These are phyloP conservation scores for Drosophila tripunctata DNA, from an alignment of 2,888 invertebrate genomes.

Conservation along the genomic window DNA sequence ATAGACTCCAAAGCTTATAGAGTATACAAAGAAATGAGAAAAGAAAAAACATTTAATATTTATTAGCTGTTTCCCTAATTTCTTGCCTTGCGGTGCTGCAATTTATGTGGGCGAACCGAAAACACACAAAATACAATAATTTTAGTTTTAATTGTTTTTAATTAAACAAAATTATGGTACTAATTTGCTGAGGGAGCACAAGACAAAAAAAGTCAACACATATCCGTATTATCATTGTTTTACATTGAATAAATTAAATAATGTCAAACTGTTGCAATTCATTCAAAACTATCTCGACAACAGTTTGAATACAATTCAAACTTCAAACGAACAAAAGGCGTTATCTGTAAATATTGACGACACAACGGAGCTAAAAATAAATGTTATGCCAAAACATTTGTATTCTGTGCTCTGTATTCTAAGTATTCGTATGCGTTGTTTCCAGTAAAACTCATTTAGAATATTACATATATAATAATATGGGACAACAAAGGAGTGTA, in stretches of 20 bases:
- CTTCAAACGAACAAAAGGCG: slow-evolving; percentile 14
- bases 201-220: background rate
- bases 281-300: background rate
- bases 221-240: background rate
- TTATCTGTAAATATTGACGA: slow-evolving; percentile 45
- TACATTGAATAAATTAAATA: background rate
- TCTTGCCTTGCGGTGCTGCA: slow-evolving; percentile 2
- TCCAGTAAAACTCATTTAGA: slow-evolving; percentile 35
- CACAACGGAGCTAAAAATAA: background rate
- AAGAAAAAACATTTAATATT: slow-evolving; percentile 17
- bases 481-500: slow-evolving; percentile 39
- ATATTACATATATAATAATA: slow-evolving; percentile 32
- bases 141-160: slow-evolving; percentile 51
- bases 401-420: too few relatives aligned
- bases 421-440: too few relatives aligned
- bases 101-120: slow-evolving; percentile 23
- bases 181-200: slow-evolving; percentile 32
- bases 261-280: slow-evolving; percentile 2
- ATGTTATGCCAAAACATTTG: slow-evolving; percentile 26
- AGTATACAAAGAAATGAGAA: background rate
- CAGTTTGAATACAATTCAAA: slow-evolving; percentile 16
- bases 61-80: slow-evolving; percentile 28
- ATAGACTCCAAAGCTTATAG: background rate
- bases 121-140: slow-evolving; percentile 35
- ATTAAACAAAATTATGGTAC: slow-evolving; percentile 54